phyloP scores from a whole-genome alignment of 2,888 invertebrate species.

The Tetropium fuscum region DNA sequence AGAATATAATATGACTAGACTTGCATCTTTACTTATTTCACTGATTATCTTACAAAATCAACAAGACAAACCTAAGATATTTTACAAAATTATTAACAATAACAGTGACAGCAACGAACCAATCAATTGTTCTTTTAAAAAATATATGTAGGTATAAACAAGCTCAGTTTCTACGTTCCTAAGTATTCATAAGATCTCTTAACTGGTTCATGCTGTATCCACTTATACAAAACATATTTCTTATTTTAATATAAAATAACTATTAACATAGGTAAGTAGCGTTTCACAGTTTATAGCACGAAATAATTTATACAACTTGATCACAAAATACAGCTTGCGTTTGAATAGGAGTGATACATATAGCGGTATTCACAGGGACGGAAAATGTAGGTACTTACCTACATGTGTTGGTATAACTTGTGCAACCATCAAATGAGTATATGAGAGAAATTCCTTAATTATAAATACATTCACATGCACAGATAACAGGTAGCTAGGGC shows the following conservation, averaged over 20 bases:
- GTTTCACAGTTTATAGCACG: constrained; percentile 3
- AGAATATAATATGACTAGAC: constrained; percentile 43
- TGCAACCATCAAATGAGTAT: too few species aligned
- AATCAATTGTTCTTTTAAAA: constrained; percentile 24
- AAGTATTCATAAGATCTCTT: constrained; percentile 19
- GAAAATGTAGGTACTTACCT: too few species aligned
- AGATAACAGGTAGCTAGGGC: too few species aligned
- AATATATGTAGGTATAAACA: constrained; percentile 37
- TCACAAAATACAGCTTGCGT: constrained; percentile 19
- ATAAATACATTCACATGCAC: too few species aligned
- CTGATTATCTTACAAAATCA: constrained; percentile 35
- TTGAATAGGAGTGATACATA: too few species aligned
- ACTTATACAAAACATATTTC: constrained; percentile 30
- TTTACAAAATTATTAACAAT: constrained; percentile 33
- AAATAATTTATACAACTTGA: constrained; percentile 24
- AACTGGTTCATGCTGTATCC: constrained; percentile 30
- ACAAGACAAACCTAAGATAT: constrained; percentile 37
- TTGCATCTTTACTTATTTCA: constrained; percentile 35
- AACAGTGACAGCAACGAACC: constrained; percentile 30
- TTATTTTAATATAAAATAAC: constrained; percentile 18
- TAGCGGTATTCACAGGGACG: too few species aligned
- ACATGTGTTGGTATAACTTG: too few species aligned
- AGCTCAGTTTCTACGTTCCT: constrained; percentile 33
- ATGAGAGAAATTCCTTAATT: too few species aligned
- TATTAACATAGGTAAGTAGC: constrained; percentile 9